Base-by-base conservation (phyloP, 2,888 invertebrate genomes). In the Drosophila koepferae region DNA sequence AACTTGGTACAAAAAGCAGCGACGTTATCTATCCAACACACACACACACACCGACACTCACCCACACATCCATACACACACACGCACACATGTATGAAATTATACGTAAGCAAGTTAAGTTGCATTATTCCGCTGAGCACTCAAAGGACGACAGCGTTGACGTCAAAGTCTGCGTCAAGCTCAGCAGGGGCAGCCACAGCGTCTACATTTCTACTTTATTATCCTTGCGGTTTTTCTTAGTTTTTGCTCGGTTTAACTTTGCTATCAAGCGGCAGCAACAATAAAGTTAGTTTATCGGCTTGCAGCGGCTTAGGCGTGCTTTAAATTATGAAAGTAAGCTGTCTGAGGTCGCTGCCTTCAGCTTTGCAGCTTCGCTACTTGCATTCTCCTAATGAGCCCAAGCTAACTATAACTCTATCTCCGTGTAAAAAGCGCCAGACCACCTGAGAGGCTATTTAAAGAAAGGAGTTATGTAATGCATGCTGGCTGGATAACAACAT, bases 271-370 rank as follows among this genome's bases (percentile, higher is more conserved):
- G 55, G 62, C 53, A 63, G 62, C 68, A 76, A 80, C 64, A 76
- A 80, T 73, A 73, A 80, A 80, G 61, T 62, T 62, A 80, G 73
- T 80, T 80, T 73, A 77, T 80, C 76, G 65, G 77, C 78, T 79
- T 77, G 69, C 62, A 72, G 60, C 58, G 66, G 70, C 76, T 84
- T 87, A 85, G 82, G 74, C 71, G 49, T 72, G 77, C 83, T 82
- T 68, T 70, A 84, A 89, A 84, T 84, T 84, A 84, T 84, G 75
- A 75, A 89, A 89, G 72, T 84, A 88, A 83, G 77, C 74, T 69
- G 65, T 76, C 71, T 66, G 58, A 73, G 84, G 75, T 71, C 65
- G 49, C 43, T 51, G 43, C 31, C 49, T 18, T 43, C 23, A 44
- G 63, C 40, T 36, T 34, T 18, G 56, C 56, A 56, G 56, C 20